phyloP scores from a whole-genome alignment of 2,888 invertebrate genomes.

The Mythimna impura region DNA sequence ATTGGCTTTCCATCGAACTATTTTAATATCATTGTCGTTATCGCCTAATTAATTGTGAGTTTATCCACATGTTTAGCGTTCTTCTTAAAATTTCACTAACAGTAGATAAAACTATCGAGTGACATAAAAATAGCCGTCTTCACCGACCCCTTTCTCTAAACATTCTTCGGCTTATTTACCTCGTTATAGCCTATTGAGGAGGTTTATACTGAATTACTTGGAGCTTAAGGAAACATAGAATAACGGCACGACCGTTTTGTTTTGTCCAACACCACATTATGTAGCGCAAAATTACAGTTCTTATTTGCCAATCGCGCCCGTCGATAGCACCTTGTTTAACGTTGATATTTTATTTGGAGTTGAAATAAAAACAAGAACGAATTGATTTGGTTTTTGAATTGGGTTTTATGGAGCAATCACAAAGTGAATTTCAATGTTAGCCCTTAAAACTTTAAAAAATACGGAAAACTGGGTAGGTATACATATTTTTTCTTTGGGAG shows the following conservation, averaged over 20 bases:
- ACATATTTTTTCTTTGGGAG: neutral
- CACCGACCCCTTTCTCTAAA: constrained; percentile 65
- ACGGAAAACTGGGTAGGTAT: constrained; percentile 9
- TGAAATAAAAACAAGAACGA: constrained; percentile 46
- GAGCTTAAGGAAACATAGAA: constrained; percentile 65
- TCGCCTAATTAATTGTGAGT: neutral
- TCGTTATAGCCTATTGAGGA: constrained; percentile 69
- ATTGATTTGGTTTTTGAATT: constrained; percentile 44
- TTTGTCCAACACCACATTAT: constrained; percentile 60
- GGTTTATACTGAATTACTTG: constrained; percentile 61
- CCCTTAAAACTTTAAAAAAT: constrained; percentile 32
- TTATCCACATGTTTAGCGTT: neutral
- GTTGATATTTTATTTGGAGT: constrained; percentile 50
- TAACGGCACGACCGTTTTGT: constrained; percentile 70
- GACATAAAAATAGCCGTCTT: constrained; percentile 51
- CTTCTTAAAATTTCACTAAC: neutral
- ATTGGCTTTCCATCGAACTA: neutral
- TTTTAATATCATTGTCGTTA: neutral
- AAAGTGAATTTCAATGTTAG: constrained; percentile 56
- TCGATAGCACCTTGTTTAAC: constrained; percentile 28
- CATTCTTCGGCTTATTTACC: constrained; percentile 71
- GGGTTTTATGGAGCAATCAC: constrained; percentile 43
- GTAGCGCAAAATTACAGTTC: constrained; percentile 58
- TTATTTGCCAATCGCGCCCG: constrained; percentile 43
- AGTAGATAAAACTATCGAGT: constrained; percentile 20